phyloP scores from a whole-genome alignment of 2,888 invertebrate species.

The Macrosoma leucophasiata region DNA sequence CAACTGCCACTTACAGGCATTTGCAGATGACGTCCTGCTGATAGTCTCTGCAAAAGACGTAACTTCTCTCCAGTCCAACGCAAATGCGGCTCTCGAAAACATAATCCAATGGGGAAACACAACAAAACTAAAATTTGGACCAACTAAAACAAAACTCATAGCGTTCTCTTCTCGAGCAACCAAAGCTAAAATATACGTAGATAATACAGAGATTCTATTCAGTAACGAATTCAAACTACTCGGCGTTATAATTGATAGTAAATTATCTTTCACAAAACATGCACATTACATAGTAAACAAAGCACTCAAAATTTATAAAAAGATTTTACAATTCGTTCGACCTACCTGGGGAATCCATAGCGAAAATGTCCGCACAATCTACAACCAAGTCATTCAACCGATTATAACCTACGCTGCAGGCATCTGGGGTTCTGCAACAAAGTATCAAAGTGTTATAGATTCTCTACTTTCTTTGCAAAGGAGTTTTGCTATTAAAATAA shows the following conservation, averaged over 20 bases:
- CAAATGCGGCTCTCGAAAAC: background rate
- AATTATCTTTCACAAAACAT: too few species aligned
- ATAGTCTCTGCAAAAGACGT: background rate
- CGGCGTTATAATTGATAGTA: background rate
- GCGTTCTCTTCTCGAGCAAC: slow-evolving; percentile 5
- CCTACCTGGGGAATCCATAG: slow-evolving; percentile 8
- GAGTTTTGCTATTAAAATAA: slow-evolving; percentile 1
- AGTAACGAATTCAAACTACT: background rate
- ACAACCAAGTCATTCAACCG: slow-evolving; percentile 19
- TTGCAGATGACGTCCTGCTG: slow-evolving; percentile 21
- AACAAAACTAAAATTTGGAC: slow-evolving; percentile 12
- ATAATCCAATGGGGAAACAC: slow-evolving; percentile 2
- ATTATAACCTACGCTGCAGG: too few species aligned
- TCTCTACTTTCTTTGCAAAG: slow-evolving; percentile 1
- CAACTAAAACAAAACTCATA: slow-evolving; percentile 8
- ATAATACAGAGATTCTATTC: background rate
- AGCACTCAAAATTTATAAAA: slow-evolving; percentile 8
- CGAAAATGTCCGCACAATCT: slow-evolving; percentile 12
- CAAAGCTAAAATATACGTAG: too few species aligned
- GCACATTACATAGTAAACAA: too few species aligned
- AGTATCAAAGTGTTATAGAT: background rate
- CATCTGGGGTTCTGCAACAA: background rate
- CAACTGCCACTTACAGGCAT: slow-evolving; percentile 13
- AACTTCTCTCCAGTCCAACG: background rate
- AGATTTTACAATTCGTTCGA: background rate